A percentile compares a stretch with the other conserved stretches of the same genome.
Conservation (phyloP, 1,140 invertebrate species). For the Gonioctena quinquepunctata region DNA sequence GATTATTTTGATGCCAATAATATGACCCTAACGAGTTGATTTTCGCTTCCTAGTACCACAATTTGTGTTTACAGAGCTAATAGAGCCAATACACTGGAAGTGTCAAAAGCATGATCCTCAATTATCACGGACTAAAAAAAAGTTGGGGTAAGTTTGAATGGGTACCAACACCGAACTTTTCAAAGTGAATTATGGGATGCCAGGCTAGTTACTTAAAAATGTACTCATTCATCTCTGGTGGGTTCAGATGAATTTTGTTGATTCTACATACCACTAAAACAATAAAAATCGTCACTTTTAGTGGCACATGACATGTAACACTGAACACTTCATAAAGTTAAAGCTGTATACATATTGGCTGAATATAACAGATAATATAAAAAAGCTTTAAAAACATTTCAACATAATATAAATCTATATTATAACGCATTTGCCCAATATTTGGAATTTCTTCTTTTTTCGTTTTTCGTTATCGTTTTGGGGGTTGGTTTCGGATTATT, state of each 20-base stretch:
- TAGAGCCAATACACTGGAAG: too few species aligned
- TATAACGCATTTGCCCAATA: slow-evolving; percentile 45
- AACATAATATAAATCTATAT: slow-evolving; percentile 29
- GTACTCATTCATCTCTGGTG: too few species aligned
- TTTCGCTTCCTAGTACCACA: too few species aligned
- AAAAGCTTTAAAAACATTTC: not conserved
- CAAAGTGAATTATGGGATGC: too few species aligned
- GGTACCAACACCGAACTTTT: too few species aligned
- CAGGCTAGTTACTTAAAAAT: too few species aligned
- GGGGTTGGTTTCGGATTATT: slow-evolving; percentile 75
- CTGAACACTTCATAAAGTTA: slow-evolving; percentile 34
- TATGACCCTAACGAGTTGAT: too few species aligned
- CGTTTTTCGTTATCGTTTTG: slow-evolving; percentile 68
- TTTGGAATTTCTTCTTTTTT: slow-evolving; percentile 49
- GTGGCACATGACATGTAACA: slow-evolving; percentile 14
- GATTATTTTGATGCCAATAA: too few species aligned
- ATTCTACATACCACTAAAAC: not conserved
- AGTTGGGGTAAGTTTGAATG: too few species aligned
- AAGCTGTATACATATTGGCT: slow-evolving; percentile 25
- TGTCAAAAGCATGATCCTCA: too few species aligned
- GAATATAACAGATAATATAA: not conserved
- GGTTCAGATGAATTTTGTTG: not conserved
- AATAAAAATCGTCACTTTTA: not conserved
- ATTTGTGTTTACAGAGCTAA: too few species aligned
- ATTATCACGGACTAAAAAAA: too few species aligned